A percentile compares a stretch with the other conserved stretches of the same genome.
Conservation (phyloP, 92 coral and sea anemone species). For the Phymanthus crucifer region DNA sequence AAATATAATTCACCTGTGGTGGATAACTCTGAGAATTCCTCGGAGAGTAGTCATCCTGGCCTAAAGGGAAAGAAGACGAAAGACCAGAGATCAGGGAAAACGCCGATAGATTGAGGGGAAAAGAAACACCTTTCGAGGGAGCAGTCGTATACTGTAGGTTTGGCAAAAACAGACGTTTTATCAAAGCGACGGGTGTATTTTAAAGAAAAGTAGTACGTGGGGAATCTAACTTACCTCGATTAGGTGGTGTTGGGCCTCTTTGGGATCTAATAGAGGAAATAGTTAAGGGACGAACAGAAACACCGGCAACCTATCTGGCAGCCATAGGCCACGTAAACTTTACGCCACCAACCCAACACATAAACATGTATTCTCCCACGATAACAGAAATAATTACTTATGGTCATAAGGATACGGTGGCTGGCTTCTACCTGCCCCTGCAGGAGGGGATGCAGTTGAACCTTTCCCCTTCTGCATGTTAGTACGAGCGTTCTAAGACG, state of each 20-base stretch:
- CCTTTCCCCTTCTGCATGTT: constrained; percentile 96
- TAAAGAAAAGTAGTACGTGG: not conserved
- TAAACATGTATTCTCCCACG: constrained; percentile 14
- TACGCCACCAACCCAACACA: constrained; percentile 13
- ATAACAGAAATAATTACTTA: not conserved
- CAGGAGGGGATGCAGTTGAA: constrained; percentile 76
- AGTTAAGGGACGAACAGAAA: constrained; percentile 65
- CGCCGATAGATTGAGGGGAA: constrained; percentile 9
- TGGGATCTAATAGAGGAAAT: constrained; percentile 55
- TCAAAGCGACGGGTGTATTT: constrained; percentile 9
- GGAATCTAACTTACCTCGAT: constrained; percentile 67
- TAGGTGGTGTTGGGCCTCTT: constrained; percentile 79
- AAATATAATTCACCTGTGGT: constrained; percentile 28
- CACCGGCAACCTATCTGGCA: constrained; percentile 61
- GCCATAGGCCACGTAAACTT: constrained; percentile 50
- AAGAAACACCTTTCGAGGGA: constrained; percentile 43
- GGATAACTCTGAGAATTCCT: constrained; percentile 49
- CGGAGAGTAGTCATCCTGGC: constrained; percentile 54
- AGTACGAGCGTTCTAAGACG: constrained; percentile 87
- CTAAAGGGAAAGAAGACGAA: constrained; percentile 33
- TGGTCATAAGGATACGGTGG: constrained; percentile 72
- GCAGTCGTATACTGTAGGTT: constrained; percentile 15
- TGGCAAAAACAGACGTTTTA: constrained; percentile 19
- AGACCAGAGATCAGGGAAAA: constrained; percentile 29
- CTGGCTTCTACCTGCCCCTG: constrained; percentile 54